Base-by-base conservation (phyloP, 2,888 invertebrate genomes). In the Girardia tigrina region DNA sequence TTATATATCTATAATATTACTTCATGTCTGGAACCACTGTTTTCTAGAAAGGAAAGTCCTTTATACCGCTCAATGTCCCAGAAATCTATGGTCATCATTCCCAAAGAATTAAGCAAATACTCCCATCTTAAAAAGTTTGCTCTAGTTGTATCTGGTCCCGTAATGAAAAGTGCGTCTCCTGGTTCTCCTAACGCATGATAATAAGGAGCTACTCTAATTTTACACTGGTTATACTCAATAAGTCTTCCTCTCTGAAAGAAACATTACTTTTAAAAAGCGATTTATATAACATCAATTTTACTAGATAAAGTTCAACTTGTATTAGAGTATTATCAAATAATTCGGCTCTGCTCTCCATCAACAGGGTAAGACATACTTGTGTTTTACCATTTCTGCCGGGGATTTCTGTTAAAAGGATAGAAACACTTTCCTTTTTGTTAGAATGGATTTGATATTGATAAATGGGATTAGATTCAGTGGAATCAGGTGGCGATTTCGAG, bases 301-400 rank as follows among this genome's bases (percentile, higher is more conserved):
- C 76, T 70, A 76, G 23, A 56, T 75, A 76, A 27, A 76, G 75
- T 26, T 76, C 76, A 0, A 74, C 75, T 70, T 76, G 76, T 27
- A 74, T 23, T 6, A 76, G 76, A 20, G 29, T 28, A 42, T 29
- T 29, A 26, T 76, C 76, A 28, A 76, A 76, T 20, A 76, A 27
- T 70, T 76, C 76, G 0, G 76, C 36, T 28, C 42, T 28, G 16
- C 42, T 70, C 28, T 76, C 76, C 42, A 76, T 20, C 23, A 56
- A 56, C 8, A 76, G 12, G 6, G 77, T 36, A 20, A 76, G 26
- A 29, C 73, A 28, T 23, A 74, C 26, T 74, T 26, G 27, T 26
- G 71, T 26, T 56, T 42, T 36, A 20, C 75, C 42, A 56, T 36
- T 42, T 56, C 4, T 4, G 16, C 27, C 2, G 14, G 28, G 75